These are phyloP conservation scores for Hylyphantes graminicola DNA, from an alignment of 1,140 invertebrate species.

Conservation along the genomic window DNA sequence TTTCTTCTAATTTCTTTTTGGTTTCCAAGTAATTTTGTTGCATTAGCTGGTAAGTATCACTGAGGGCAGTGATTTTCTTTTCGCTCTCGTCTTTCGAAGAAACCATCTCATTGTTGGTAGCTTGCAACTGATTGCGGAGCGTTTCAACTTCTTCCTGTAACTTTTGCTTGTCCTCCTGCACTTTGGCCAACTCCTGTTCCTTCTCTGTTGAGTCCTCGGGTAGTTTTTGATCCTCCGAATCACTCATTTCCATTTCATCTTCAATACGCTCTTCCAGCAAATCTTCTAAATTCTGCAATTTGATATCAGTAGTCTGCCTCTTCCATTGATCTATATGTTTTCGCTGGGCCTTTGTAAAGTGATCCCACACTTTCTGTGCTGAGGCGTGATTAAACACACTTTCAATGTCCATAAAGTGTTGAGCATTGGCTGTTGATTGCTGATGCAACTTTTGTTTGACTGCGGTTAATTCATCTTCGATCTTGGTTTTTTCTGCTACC, in stretches of 20 bases:
- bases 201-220: neutral
- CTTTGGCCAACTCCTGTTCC: too few relatives aligned
- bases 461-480: slow-evolving; percentile 86
- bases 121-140: slow-evolving; percentile 90
- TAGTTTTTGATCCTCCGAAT: slow-evolving; percentile 71
- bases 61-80: slow-evolving; percentile 71
- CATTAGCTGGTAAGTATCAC: too few relatives aligned
- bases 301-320: slow-evolving; percentile 84
- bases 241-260: slow-evolving; percentile 85
- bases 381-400: slow-evolving; percentile 92
- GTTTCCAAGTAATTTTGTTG: slow-evolving; percentile 75
- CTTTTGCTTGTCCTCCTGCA: too few relatives aligned
- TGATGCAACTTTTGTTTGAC: slow-evolving; percentile 83
- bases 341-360: slow-evolving; percentile 97
- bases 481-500: slow-evolving; percentile 82
- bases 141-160: slow-evolving; percentile 81
- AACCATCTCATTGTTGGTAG: slow-evolving; percentile 89
- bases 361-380: slow-evolving; percentile 98
- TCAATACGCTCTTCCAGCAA: slow-evolving; percentile 76
- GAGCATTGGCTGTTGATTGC: slow-evolving; percentile 81
- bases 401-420: slow-evolving; percentile 96
- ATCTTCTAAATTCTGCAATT: slow-evolving; percentile 80
- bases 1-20: too few relatives aligned
- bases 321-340: slow-evolving; percentile 98
- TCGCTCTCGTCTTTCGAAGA: slow-evolving; percentile 76